Base-by-base conservation (phyloP, 1,140 invertebrate species). In the Drosophila eugracilis region DNA sequence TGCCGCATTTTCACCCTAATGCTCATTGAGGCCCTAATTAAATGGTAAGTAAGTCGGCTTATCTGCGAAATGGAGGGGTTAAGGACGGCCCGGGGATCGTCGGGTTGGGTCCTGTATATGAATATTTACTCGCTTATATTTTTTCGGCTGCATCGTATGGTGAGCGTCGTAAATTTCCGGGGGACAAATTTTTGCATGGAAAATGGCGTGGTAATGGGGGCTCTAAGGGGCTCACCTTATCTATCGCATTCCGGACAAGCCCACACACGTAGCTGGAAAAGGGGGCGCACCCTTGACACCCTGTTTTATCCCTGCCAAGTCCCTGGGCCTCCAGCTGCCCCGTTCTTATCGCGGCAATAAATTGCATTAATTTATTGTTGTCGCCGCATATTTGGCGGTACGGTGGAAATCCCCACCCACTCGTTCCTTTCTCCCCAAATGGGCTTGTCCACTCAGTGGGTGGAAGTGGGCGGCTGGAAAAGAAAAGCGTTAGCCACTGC, bases 311-410 rank as follows among this genome's bases (percentile, higher is more conserved):
- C 34, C 17, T 66, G 19, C 37, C 65, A 41, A 52, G 52, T 52
- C 53, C 30, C 76, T 50, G 47, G 55, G 39, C 59, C 47, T 58
- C 30, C 49, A 48, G 50, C 76, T 49, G 73, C 66, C 80, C 67
- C 62, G 54, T 37, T 59, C 88, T 88, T 90, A 90, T 90, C 88
- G 72, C 72, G 37, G 88, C 88, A 88, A 90, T 90, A 90, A 90
- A 90, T 90, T 83, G 88, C 78, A 90, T 90, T 90, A 90, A 90
- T 90, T 90, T 90, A 90, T 90, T 90, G 88, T 90, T 81, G 72
- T 89, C 78, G 79, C 75, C 77, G 78, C 80, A 89, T 89, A 73
- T 89, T 89, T 75, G 48, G 74, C 65, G 73, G 78, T 10, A 67
- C 15, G 44, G 63, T 66, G 63, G 21, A 49, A 39, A 24, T 22